Evolutionary conservation across 2,797 vertebrate species (phyloP).

Genomic region (Sebastes diploproa): DNA sequence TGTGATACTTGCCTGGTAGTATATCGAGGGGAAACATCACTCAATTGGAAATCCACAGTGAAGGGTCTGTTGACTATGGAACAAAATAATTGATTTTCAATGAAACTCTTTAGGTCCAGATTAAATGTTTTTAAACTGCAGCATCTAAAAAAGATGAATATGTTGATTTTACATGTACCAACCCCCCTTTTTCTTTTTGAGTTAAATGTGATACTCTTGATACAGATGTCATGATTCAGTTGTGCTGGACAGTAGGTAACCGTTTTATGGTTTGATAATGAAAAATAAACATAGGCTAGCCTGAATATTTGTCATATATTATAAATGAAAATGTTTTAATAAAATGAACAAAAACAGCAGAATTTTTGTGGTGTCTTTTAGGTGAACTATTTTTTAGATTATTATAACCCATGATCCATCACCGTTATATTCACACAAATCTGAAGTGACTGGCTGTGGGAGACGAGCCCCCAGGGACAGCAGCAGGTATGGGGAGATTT

Average conservation of each 20-base stretch:
- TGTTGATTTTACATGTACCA: conserved; percentile 56
- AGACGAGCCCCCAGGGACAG: background rate
- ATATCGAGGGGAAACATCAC: background rate
- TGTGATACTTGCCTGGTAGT: conserved; percentile 24
- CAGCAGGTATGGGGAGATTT: background rate
- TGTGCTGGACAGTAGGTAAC: conserved; percentile 57
- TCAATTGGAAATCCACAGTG: background rate
- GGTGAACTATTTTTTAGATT: background rate
- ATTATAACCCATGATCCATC: background rate
- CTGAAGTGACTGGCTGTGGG: background rate
- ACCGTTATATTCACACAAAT: background rate
- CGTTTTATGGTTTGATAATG: conserved; percentile 65
- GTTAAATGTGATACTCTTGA: conserved; percentile 40
- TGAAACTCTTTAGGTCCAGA: conserved; percentile 12
- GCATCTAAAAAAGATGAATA: conserved; percentile 38
- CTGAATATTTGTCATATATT: conserved; percentile 74
- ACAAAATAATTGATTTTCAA: conserved; percentile 19
- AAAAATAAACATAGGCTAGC: conserved; percentile 55
- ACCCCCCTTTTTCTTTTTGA: conserved; percentile 44
- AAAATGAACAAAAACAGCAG: conserved; percentile 68
- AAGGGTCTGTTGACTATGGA: conserved; percentile 8
- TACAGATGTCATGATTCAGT: conserved; percentile 46
- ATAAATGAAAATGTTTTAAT: conserved; percentile 80
- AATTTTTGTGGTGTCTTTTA: conserved; percentile 10
- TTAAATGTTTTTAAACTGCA: conserved; percentile 42